These are phyloP conservation scores for Telmatochromis brichardi DNA, from an alignment of 2,113 vertebrate genomes.

Conservation along the genomic window DNA sequence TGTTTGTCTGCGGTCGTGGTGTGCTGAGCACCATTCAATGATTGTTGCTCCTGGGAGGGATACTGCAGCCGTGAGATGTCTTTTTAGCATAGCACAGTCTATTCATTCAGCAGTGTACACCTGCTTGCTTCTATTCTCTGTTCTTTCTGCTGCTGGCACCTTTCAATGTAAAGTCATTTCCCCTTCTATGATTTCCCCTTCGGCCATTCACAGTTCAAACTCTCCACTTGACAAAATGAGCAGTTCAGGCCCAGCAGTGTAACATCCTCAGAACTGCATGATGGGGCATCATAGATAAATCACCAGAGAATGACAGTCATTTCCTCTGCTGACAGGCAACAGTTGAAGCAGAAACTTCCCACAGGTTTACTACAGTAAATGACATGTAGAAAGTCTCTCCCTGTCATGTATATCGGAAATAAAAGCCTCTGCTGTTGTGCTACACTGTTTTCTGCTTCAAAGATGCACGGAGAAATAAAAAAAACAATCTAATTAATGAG, in stretches of 20 bases:
- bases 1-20: conserved; percentile 35
- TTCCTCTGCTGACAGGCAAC: conserved; percentile 22
- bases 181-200: conserved; percentile 8
- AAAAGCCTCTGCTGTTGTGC: background rate
- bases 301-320: conserved; percentile 20
- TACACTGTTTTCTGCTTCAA: conserved; percentile 5
- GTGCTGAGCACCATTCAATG: conserved; percentile 37
- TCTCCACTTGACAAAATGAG: conserved; percentile 26
- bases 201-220: conserved; percentile 14
- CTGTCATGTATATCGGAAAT: conserved; percentile 11
- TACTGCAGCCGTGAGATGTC: background rate
- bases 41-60: conserved; percentile 39
- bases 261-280: background rate
- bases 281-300: conserved; percentile 12
- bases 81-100: background rate
- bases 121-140: background rate
- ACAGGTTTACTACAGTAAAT: conserved; percentile 22
- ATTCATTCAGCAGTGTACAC: background rate
- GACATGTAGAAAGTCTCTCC: background rate
- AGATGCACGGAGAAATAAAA: conserved; percentile 2
- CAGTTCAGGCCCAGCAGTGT: background rate
- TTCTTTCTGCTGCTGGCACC: background rate
- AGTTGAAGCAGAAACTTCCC: conserved; percentile 19
- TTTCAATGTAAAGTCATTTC: background rate
- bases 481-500: conserved; percentile 44